Percentiles rank a stretch among this genome's conserved stretches.
phyloP scores from a whole-genome alignment of 2,797 vertebrate genomes.

The Karalla daura region DNA sequence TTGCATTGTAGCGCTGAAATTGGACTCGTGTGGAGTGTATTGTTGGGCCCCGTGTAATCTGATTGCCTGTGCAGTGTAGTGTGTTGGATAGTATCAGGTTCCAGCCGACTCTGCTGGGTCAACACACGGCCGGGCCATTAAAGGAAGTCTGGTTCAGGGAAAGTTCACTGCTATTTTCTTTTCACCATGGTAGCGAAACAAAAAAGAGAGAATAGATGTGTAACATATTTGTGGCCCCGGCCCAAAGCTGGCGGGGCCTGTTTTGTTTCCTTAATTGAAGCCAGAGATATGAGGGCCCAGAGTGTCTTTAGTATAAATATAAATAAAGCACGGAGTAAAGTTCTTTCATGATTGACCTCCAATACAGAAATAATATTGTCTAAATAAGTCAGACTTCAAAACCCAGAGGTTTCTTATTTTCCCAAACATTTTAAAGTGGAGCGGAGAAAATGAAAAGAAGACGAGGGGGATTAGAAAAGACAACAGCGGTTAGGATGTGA shows the following conservation, averaged over 20 bases:
- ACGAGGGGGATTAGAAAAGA: slow-evolving; percentile 30
- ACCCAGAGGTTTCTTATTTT: slow-evolving; percentile 15
- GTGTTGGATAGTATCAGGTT: slow-evolving; percentile 95
- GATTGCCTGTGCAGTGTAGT: slow-evolving; percentile 96
- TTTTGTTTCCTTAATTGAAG: slow-evolving; percentile 88
- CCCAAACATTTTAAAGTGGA: slow-evolving; percentile 20
- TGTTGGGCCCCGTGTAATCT: slow-evolving; percentile 92
- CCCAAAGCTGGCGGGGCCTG: slow-evolving; percentile 81
- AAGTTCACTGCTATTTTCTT: slow-evolving; percentile 99
- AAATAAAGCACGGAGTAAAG: slow-evolving; percentile 71
- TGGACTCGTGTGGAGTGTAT: slow-evolving; percentile 89
- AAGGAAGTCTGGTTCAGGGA: slow-evolving; percentile 98
- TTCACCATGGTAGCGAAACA: slow-evolving; percentile 93
- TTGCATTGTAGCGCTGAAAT: slow-evolving; percentile 92
- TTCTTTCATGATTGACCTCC: slow-evolving; percentile 65
- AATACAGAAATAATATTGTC: slow-evolving; percentile 62
- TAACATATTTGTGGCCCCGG: slow-evolving; percentile 88
- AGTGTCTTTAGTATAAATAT: slow-evolving; percentile 84
- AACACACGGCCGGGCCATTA: slow-evolving; percentile 94
- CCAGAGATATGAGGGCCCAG: slow-evolving; percentile 85
- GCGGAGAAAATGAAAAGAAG: slow-evolving; percentile 23
- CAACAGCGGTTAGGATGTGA: slow-evolving; percentile 40
- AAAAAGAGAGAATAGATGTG: slow-evolving; percentile 84
- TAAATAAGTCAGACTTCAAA: slow-evolving; percentile 55
- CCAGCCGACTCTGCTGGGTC: slow-evolving; percentile 93